These are phyloP conservation scores for Kobus ellipsiprymnus DNA, from an alignment of 2,113 vertebrate genomes.

Conservation along the genomic window DNA sequence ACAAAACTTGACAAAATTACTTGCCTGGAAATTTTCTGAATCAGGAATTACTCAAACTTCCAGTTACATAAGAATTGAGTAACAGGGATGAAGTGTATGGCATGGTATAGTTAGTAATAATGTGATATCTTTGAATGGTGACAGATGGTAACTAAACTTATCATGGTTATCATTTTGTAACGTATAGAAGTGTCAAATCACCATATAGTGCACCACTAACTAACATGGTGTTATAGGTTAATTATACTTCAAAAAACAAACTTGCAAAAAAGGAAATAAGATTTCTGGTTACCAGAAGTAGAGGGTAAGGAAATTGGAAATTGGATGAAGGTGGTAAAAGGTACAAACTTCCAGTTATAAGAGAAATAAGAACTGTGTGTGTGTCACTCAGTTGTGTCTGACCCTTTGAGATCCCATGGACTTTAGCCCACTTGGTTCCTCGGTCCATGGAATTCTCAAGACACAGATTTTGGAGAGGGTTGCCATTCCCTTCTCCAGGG, in stretches of 20 bases:
- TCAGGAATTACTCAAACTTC: background rate
- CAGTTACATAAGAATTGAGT: background rate
- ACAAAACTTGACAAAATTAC: background rate
- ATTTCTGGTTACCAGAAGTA: background rate
- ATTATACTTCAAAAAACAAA: background rate
- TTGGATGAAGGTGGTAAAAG: background rate
- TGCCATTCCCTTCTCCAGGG: background rate
- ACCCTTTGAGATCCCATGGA: background rate
- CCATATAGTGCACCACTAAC: background rate
- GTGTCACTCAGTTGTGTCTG: background rate
- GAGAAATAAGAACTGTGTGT: background rate
- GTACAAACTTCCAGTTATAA: background rate
- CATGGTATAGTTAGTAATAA: background rate
- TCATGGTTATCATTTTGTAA: background rate
- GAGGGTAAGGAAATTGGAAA: background rate
- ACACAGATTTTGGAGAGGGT: background rate
- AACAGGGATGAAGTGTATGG: background rate
- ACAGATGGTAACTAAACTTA: background rate
- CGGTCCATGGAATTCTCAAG: background rate
- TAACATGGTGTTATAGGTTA: background rate
- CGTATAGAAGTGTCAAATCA: background rate
- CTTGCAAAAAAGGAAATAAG: background rate
- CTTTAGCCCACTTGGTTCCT: background rate
- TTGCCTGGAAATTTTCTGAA: background rate
- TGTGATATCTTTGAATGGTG: background rate